Base-by-base conservation (phyloP, 1,140 invertebrate species). In the Diachasmimorpha longicaudata region DNA sequence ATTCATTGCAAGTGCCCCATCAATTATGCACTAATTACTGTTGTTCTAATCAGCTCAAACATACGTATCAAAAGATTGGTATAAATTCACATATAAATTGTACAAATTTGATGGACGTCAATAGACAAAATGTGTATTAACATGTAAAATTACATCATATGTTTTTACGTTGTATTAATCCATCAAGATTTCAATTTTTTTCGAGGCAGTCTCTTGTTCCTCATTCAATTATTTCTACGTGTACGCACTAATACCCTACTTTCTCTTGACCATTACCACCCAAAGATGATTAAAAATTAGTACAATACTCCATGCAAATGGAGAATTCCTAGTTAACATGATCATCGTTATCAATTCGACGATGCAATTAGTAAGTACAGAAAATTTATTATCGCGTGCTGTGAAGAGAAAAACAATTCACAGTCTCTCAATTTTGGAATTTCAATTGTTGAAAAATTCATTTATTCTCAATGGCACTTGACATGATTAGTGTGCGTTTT, bases 401-500 rank as follows among this genome's bases (percentile, higher is more conserved):
- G 25, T 31, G 25, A 31, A 66, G 11, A 10, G 39, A 42, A 42
- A 42, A 42, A 13, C 39, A 42, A 42, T 42, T 42, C 39, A 42
- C 39, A 42, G 11, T 42, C 9, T n/a, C n/a, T 52, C 36, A 16
- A 37, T 68, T 39, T n/a, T 68, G 14, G 14, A 68, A 36, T 68
- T 37, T 68, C 13, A 19, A 37, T 68, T 39, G 36, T 72, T 58
- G 19, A 25, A 21, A 11, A 63, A 31, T 36, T 73, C n/a, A 52
- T 52, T 52, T 42, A 42, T 55, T 55, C 48, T 72, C 55, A 63
- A 73, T 73, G 71, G 71, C 71, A 73, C 71, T 37, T 63, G n/a
- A 72, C 58, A 63, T 23, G 14, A 72, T 72, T 63, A 72, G n/a
- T 73, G 71, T 73, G 71, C 52, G 71, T 46, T 16, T 66, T 73